Base-by-base conservation (phyloP, 2,888 invertebrate genomes). In the Erebia ligea region DNA sequence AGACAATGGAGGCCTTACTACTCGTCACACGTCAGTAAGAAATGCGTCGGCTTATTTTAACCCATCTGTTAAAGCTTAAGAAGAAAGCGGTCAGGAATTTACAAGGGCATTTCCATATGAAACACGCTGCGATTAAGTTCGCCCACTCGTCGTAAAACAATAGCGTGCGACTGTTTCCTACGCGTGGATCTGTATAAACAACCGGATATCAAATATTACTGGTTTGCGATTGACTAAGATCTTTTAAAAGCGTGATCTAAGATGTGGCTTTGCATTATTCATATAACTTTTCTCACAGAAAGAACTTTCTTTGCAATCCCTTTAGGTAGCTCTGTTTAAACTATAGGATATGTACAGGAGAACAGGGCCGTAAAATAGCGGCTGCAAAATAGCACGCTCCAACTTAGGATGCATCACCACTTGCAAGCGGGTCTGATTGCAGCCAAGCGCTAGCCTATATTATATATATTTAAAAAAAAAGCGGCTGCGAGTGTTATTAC, bases 91-190 rank as follows among this genome's bases (percentile, higher is more conserved):
- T 4, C 52, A 64, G 54, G 64, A 52, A 64, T 64, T 64, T 54
- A 64, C 64, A 64, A 64, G 64, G 54, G 21, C 34, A 64, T 64
- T 64, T 64, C 64, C 64, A 64, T 64, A 64, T 64, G 64, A 64
- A 64, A 34, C 52, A 52, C 25, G 52, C 52, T 40, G 64, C 64
- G 40, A 64, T 62, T 54, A 64, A 19, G 17, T 21, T 57, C 66
- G 57, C 69, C 69, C 69, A 69, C 69, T 56, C 57, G n/a, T 40
- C 34, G 13, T 56, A 19, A 69, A 50, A 69, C 69, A 69, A 69
- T 64, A 50, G 64, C 56, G 52, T 65, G 56, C 56, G 66, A 66
- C 57, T 57, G 19, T 66, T 57, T 66, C 66, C 64, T 64, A 64
- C 66, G 66, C 58, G 25, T 34, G 25, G 34, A 58, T 17, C 19